Evolutionary conservation across 1,140 invertebrate genomes (phyloP), one percentile per base, ranked within the genome.

Genomic region (Brachionus calyciflorus): DNA sequence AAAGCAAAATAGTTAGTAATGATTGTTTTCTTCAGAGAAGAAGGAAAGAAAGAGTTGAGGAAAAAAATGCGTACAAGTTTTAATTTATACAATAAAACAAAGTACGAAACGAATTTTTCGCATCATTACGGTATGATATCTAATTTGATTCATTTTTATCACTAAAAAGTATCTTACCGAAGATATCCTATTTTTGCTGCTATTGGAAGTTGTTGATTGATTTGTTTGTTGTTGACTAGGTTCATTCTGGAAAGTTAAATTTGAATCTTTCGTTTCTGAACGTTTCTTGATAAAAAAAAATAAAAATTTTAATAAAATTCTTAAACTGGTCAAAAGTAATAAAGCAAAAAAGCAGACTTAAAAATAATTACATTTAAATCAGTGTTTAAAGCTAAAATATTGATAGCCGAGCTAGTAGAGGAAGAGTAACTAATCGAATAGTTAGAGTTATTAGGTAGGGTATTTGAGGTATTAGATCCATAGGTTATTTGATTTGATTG

Each of bases 361-460:
- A 33, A 28, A 28, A 60, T 10, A 65, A 65, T 65, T 65, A 65
- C 60, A 65, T 65, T 44, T 65, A 33, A 40, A 37, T 63, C 57
- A 37, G 30, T 21, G 53, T 28, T 55, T 28, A 9, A 10, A 60
- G 55, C 14, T n/a, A 60, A 60, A 44, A 44, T 44, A 65, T 44
- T 65, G 6, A 65, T 44, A 65, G 60, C 60, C 21, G 60, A 65
- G 60, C 60, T 65, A 65, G 60, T 28, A 44, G 60, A 65, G 12
- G 40, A 65, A 65, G 33, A 26, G 24, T 44, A 65, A 65, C 24
- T 65, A 65, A 37, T 63, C 7, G 57, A 63, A 21, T 65, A 44
- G 26, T 65, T 65, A 44, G 33, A 24, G 3, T 41, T 65, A 24
- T n/a, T n/a, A n/a, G n/a, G n/a, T n/a, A n/a, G n/a, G n/a, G n/a